Evolutionary conservation across 1,140 invertebrate species (phyloP), one percentile per base, ranked within the genome.

Genomic region (Caenorhabditis latens): DNA sequence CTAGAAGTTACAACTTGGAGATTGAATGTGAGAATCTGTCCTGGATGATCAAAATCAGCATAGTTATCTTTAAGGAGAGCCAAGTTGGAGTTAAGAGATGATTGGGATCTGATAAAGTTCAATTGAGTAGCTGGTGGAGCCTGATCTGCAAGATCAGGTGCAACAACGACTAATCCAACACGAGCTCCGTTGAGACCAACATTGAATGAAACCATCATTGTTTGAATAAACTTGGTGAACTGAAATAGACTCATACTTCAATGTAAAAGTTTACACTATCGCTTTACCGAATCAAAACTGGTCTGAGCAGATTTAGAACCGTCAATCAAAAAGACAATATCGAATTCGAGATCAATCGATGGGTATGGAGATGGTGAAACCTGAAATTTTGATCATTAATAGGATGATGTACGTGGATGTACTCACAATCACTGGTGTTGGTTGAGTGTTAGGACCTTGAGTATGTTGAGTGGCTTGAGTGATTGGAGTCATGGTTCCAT

Each of bases 311-410:
- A 42, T 42, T 82, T 7, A 50, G 71, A 50, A n/a, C 55, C 55
- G 43, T 86, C 84, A n/a, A 88, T 24, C 50, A 88, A 16, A 55
- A 88, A 85, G 1, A 86, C 87, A 50, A 86, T 75, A 32, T 87
- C 67, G 21, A 88, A 63, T 21, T 46, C 2, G 19, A 32, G n/a
- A 19, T 0, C 8, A 7, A 0, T 32, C 32, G 32, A 32, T 32
- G 32, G 32, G 2, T 0, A 32, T 32, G 2, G 32, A 32, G 32
- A 32, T 32, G 32, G 32, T 32, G 2, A 32, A 32, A 2, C 32
- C 32, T 32, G 32, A 32, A 32, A 32, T 32, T 0, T 32, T 32
- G 32, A 2, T 32, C 32, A 0, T 32, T 32, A 32, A 32, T 32
- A 32, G 32, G 2, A 32, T 1, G 2, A 32, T 32, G 32, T 32